Conservation (phyloP, 37 sponge, comb jelly and placozoan genomes). For the Crambe crambe region DNA sequence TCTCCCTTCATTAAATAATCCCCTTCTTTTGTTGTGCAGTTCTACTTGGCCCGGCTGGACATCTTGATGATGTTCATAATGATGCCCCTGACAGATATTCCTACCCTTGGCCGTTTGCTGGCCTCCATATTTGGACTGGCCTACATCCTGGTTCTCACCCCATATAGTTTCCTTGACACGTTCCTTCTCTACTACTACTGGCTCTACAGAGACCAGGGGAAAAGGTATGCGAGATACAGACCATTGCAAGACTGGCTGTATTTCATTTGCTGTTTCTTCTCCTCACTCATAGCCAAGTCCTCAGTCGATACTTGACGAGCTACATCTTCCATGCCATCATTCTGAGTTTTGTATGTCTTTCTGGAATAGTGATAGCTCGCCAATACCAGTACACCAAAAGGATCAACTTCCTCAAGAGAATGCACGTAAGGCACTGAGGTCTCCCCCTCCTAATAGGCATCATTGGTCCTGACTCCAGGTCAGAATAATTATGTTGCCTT, state of each 20-base stretch:
- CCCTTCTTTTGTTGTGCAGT: constrained; percentile 1
- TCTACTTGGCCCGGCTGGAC: neutral
- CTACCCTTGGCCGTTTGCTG: neutral
- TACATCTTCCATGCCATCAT: neutral
- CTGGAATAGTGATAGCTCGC: neutral
- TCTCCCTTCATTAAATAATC: too few species aligned
- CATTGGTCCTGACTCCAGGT: neutral
- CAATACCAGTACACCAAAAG: constrained; percentile 14
- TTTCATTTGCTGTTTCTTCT: neutral
- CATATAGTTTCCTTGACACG: neutral
- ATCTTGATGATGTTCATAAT: constrained; percentile 12
- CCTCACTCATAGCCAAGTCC: neutral
- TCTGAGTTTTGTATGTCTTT: neutral
- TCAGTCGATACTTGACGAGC: neutral
- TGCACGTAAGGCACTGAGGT: neutral
- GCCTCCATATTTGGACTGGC: neutral
- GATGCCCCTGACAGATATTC: constrained; percentile 20
- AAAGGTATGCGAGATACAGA: neutral
- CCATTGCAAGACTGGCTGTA: neutral
- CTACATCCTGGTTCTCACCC: neutral
- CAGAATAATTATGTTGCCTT: neutral
- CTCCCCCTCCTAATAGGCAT: neutral
- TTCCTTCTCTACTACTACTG: constrained; percentile 9
- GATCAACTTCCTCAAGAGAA: neutral
- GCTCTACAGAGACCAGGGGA: neutral